Base-by-base conservation (phyloP, 2,888 invertebrate species). In the Phengaris arion region DNA sequence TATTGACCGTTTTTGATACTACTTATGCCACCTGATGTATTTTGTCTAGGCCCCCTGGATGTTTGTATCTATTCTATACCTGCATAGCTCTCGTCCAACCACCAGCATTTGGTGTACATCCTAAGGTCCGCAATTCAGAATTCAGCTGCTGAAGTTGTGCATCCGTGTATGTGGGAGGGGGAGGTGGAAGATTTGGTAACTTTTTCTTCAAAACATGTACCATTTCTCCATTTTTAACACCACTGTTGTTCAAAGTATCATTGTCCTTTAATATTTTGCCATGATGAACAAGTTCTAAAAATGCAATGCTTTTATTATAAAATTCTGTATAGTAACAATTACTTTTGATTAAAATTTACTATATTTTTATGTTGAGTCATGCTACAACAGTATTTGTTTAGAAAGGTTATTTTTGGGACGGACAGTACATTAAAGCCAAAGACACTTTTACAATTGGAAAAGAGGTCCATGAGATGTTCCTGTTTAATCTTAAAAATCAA, bases 251-350 rank as follows among this genome's bases (percentile, higher is more conserved):
- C 13, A 97, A 87, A 2, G 95, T 94, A 0, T 81, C 79, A 52
- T 93, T 90, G 81, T 95, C 95, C 81, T 96, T 95, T 75, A 97
- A 87, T 77, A 96, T 93, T 82, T 95, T 94, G 4, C 97, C 97
- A 87, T 96, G 96, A 84, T 96, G 96, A 73, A 96, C 94, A 10
- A 96, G 87, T 86, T 96, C 96, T 97, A 84, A 22, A 22, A 87
- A 87, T 8, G 0, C n/a, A 75, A 75, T 68, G 10, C 15, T 59
- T 9, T 10, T 22, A 54, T 72, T 35, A 72, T 52, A 46, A 9
- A 13, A 13, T 35, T 6, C 0, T 57, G 59, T 51, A 10, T 46
- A 54, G 10, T 6, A 54, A 15, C n/a, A 15, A 9, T 7, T 68
- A 10, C 8, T 7, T 68, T 13, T 3, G n/a, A 57, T 9, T 22